These are phyloP conservation scores for Brachirus orientalis DNA, from an alignment of 2,113 vertebrate species.

Conservation along the genomic window DNA sequence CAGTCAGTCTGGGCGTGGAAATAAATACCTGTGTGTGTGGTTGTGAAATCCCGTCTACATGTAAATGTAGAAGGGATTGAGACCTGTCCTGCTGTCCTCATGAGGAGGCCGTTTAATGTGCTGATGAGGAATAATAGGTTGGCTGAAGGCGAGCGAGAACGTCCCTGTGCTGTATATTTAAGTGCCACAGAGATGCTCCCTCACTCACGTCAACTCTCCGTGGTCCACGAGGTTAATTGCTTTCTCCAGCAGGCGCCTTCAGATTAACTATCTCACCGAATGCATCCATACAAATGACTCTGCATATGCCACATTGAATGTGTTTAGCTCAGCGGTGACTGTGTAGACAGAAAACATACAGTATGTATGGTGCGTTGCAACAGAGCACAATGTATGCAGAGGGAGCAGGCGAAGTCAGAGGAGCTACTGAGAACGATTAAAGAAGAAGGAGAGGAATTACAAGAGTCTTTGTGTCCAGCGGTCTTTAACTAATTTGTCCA, in stretches of 20 bases:
- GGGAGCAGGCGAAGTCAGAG: constrained; percentile 41
- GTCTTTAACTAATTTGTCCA: too few species aligned
- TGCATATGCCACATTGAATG: constrained; percentile 30
- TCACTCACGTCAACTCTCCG: constrained; percentile 58
- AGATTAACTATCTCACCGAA: constrained; percentile 69
- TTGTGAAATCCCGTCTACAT: too few species aligned
- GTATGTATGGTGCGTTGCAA: too few species aligned
- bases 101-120: constrained; percentile 47
- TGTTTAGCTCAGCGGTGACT: constrained; percentile 2
- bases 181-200: constrained; percentile 48
- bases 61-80: constrained; percentile 17
- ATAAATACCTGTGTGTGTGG: constrained; percentile 41
- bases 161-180: too few species aligned
- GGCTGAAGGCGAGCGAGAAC: too few species aligned
- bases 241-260: constrained; percentile 64
- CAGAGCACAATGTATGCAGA: constrained; percentile 7
- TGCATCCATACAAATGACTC: constrained; percentile 70
- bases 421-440: constrained; percentile 41
- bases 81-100: constrained; percentile 51
- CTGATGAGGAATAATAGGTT: constrained; percentile 66
- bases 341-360: too few species aligned
- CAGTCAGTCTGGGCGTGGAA: too few species aligned
- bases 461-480: neutral
- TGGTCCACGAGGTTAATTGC: constrained; percentile 71
- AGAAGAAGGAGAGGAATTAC: neutral